A percentile compares a stretch with the other conserved stretches of the same genome.
Conservation (phyloP, 2,888 invertebrate genomes). For the Endotricha flammealis region DNA sequence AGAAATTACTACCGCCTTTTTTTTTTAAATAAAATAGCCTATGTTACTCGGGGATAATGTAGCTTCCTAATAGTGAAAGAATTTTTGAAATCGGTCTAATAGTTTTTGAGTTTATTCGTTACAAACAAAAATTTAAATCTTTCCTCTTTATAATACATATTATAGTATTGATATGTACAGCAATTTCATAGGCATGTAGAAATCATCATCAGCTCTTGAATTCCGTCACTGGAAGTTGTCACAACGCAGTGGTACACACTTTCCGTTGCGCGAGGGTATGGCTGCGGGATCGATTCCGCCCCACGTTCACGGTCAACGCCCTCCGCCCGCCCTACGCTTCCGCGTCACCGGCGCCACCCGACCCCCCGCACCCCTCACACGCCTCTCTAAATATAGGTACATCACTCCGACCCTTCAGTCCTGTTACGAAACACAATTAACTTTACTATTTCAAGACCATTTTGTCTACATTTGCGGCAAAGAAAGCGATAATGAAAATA, state of each 20-base stretch:
- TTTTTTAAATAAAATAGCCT: too few relatives aligned
- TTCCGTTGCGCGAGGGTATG: constrained; percentile 77
- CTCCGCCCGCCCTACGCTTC: constrained; percentile 77
- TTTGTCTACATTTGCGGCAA: constrained; percentile 31
- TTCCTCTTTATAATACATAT: too few relatives aligned
- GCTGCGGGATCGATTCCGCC: constrained; percentile 70
- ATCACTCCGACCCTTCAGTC: constrained; percentile 55
- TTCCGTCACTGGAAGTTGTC: constrained; percentile 10
- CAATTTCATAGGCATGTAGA: too few relatives aligned
- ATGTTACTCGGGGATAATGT: too few relatives aligned
- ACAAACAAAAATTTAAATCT: too few relatives aligned
- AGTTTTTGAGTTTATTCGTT: too few relatives aligned
- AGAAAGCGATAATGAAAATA: constrained; percentile 29
- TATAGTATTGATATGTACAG: too few relatives aligned
- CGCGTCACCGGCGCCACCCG: constrained; percentile 53
- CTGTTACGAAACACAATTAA: constrained; percentile 72
- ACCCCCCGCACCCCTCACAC: constrained; percentile 25
- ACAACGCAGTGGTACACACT: constrained; percentile 39
- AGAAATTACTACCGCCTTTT: too few relatives aligned
- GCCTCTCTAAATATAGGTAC: constrained; percentile 59
- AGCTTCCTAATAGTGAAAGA: too few relatives aligned
- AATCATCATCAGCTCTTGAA: too few relatives aligned
- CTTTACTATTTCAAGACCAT: constrained; percentile 63
- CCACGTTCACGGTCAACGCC: constrained; percentile 78
- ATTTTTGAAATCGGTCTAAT: too few relatives aligned